Percentiles rank a stretch among this genome's conserved stretches.
Conservation (phyloP, 1,140 invertebrate species). For the Diorhabda elongata region DNA sequence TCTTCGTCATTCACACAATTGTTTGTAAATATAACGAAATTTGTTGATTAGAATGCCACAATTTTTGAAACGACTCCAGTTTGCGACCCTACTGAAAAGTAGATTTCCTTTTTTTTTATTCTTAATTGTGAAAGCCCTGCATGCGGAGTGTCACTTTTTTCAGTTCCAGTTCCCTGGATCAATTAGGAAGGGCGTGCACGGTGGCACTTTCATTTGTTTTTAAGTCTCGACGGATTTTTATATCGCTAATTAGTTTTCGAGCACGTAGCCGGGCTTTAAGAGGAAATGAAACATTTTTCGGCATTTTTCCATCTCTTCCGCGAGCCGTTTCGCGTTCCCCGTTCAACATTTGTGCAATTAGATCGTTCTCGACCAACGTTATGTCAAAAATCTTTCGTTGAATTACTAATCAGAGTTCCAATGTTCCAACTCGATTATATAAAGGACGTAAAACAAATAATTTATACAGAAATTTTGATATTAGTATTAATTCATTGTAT, state of each 20-base stretch:
- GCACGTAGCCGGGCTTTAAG: conserved; percentile 34
- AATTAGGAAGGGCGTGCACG: conserved; percentile 32
- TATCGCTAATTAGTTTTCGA: conserved; percentile 40
- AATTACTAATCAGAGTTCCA: not conserved
- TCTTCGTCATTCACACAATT: conserved; percentile 1
- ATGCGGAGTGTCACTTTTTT: conserved; percentile 39
- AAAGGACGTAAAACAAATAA: too few relatives aligned
- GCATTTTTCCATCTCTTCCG: not conserved
- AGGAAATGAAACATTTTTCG: conserved; percentile 26
- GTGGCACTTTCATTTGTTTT: conserved; percentile 40
- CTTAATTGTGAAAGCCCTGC: conserved; percentile 35
- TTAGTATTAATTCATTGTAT: too few relatives aligned
- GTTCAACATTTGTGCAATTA: not conserved
- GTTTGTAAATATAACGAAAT: not conserved
- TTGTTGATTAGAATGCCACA: not conserved
- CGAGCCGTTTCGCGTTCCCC: not conserved
- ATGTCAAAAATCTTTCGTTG: not conserved
- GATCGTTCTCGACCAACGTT: not conserved
- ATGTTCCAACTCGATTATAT: too few relatives aligned
- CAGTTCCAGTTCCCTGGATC: conserved; percentile 26
- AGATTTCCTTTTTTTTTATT: conserved; percentile 22
- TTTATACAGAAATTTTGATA: too few relatives aligned
- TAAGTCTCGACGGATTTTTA: conserved; percentile 41
- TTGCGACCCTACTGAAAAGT: not conserved
- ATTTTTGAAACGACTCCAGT: not conserved